phyloP scores from a whole-genome alignment of 2,113 vertebrate species.

The Grammomys surdaster region DNA sequence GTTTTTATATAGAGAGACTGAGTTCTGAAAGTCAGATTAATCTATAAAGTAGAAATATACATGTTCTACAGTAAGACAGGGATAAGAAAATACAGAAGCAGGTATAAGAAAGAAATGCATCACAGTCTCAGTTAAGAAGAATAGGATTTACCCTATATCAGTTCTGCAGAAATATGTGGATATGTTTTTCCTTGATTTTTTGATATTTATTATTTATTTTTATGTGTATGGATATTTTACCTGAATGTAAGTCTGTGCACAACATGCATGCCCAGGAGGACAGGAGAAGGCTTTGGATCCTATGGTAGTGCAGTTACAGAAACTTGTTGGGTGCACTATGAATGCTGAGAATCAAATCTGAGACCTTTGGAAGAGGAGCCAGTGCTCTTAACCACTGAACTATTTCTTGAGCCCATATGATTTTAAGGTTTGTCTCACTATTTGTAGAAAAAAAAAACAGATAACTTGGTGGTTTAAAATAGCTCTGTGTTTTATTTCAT shows the following conservation, averaged over 20 bases:
- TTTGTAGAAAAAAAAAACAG: background rate
- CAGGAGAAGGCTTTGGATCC: background rate
- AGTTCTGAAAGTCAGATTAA: background rate
- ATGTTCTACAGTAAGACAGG: background rate
- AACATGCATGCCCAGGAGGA: background rate
- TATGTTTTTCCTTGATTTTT: background rate
- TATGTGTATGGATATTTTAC: background rate
- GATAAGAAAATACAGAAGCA: background rate
- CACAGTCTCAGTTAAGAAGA: background rate
- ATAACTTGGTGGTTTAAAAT: constrained; percentile 4
- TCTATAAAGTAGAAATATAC: constrained; percentile 3
- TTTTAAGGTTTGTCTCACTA: background rate
- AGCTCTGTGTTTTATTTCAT: background rate
- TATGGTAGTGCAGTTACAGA: background rate
- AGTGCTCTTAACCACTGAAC: background rate
- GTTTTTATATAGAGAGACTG: background rate
- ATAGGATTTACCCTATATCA: background rate
- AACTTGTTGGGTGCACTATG: background rate
- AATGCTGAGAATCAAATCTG: background rate
- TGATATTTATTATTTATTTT: background rate
- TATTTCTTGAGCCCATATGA: background rate
- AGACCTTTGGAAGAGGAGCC: background rate
- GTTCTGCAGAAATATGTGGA: background rate
- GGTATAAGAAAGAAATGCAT: background rate
- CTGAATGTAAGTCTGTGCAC: background rate